These are phyloP conservation scores for Characodon lateralis DNA, from an alignment of 2,797 vertebrate species.

Conservation along the genomic window DNA sequence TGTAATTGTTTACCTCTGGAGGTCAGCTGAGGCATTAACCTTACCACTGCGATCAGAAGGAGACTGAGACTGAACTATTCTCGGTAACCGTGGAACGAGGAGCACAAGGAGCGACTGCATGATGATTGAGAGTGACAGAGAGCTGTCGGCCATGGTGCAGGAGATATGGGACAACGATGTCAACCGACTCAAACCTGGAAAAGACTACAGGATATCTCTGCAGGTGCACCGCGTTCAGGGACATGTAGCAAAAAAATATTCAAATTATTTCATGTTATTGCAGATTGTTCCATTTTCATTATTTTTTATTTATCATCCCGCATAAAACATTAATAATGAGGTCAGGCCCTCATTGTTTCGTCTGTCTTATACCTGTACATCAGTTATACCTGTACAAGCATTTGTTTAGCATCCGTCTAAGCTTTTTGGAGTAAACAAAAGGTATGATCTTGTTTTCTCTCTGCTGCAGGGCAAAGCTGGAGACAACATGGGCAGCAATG, in stretches of 20 bases:
- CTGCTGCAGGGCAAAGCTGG: slow-evolving; percentile 77
- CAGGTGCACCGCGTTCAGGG: slow-evolving; percentile 71
- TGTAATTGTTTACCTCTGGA: not conserved
- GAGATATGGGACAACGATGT: slow-evolving; percentile 83
- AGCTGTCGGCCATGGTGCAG: slow-evolving; percentile 81
- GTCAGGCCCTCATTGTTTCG: no score
- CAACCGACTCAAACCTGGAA: slow-evolving; percentile 82
- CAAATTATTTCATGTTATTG: not conserved
- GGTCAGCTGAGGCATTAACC: not conserved
- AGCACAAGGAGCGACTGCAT: slow-evolving; percentile 16
- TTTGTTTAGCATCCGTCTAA: not conserved
- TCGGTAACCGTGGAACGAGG: slow-evolving; percentile 19
- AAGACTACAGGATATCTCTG: slow-evolving; percentile 84
- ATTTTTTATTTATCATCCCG: not conserved
- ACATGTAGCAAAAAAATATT: not conserved
- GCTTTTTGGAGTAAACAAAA: not conserved
- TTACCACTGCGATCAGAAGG: slow-evolving; percentile 4
- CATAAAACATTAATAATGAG: not conserved
- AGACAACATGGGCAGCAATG: slow-evolving; percentile 49
- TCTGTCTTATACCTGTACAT: no score
- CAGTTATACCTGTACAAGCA: not conserved
- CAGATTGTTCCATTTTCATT: not conserved
- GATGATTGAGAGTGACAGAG: slow-evolving; percentile 80
- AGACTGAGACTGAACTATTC: slow-evolving; percentile 8
- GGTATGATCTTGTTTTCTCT: slow-evolving; percentile 7